phyloP scores from a whole-genome alignment of 23 tunicate species.

The Pegea sp. region DNA sequence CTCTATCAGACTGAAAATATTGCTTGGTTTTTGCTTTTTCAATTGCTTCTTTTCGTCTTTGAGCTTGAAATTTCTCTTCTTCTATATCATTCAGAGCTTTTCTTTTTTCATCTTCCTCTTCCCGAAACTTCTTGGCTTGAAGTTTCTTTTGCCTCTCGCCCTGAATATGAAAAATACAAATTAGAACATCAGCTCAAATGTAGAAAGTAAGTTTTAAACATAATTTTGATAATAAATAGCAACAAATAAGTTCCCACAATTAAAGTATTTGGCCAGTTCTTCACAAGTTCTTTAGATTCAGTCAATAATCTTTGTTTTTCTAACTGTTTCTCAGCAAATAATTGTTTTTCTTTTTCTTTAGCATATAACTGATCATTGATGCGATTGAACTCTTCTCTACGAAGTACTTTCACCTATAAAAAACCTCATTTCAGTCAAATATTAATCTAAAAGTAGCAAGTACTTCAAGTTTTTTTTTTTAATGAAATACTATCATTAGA shows the following conservation, averaged over 20 bases:
- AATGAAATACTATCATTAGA: too few species aligned
- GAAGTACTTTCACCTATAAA: neutral
- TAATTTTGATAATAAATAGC: neutral
- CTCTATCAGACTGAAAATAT: conserved; percentile 80
- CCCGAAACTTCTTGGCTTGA: conserved; percentile 65
- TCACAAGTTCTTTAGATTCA: neutral
- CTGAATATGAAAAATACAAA: conserved; percentile 13
- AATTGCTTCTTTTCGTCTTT: conserved; percentile 51
- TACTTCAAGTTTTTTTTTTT: too few species aligned
- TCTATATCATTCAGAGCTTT: conserved; percentile 48
- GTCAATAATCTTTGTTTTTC: neutral
- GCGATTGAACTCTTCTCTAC: neutral
- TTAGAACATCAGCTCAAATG: too few species aligned
- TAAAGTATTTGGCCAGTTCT: neutral
- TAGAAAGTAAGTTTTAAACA: too few species aligned
- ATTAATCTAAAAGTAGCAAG: too few species aligned
- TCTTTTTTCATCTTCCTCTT: conserved; percentile 75
- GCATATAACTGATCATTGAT: neutral
- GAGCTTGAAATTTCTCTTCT: conserved; percentile 67
- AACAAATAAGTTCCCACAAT: neutral
- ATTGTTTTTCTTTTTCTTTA: neutral
- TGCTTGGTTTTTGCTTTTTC: conserved; percentile 77
- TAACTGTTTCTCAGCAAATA: neutral
- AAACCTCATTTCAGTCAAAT: too few species aligned
- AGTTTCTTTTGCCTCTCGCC: conserved; percentile 75